phyloP scores from a whole-genome alignment of 2,888 invertebrate species.

The Amphipyra berbera region DNA sequence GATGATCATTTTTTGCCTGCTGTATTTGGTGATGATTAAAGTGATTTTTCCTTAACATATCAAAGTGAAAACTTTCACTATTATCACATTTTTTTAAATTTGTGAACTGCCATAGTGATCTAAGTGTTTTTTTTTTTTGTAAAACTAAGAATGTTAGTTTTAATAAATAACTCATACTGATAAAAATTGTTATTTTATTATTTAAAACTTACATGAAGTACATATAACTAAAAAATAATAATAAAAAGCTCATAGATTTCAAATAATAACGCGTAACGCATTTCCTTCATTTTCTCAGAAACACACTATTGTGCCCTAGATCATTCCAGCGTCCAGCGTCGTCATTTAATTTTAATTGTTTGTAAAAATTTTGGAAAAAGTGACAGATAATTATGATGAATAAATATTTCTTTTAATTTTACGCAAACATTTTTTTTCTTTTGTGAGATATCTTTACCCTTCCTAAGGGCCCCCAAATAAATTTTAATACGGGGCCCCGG shows the following conservation, averaged over 20 bases:
- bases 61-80: not conserved
- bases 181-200: no score
- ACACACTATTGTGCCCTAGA: slow-evolving; percentile 31
- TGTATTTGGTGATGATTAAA: slow-evolving; percentile 23
- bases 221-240: slow-evolving; percentile 17
- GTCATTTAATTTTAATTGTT: no score
- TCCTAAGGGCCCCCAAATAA: no score
- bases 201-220: slow-evolving; percentile 22
- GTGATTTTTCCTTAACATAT: slow-evolving; percentile 8
- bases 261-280: slow-evolving; percentile 23
- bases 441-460: no score
- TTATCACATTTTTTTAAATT: slow-evolving; percentile 23
- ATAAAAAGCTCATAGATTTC: slow-evolving; percentile 28
- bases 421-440: no score
- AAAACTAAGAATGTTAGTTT: slow-evolving; percentile 6
- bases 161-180: slow-evolving; percentile 11
- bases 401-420: no score
- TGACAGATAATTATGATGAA: no score
- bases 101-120: slow-evolving; percentile 26
- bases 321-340: slow-evolving; percentile 19
- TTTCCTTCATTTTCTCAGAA: slow-evolving; percentile 29
- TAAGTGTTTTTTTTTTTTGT: slow-evolving; percentile 13
- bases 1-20: slow-evolving; percentile 25
- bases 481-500: no score
- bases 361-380: no score